These are phyloP conservation scores for Scleropages formosus DNA, from an alignment of 2,797 vertebrate species.

Conservation along the genomic window DNA sequence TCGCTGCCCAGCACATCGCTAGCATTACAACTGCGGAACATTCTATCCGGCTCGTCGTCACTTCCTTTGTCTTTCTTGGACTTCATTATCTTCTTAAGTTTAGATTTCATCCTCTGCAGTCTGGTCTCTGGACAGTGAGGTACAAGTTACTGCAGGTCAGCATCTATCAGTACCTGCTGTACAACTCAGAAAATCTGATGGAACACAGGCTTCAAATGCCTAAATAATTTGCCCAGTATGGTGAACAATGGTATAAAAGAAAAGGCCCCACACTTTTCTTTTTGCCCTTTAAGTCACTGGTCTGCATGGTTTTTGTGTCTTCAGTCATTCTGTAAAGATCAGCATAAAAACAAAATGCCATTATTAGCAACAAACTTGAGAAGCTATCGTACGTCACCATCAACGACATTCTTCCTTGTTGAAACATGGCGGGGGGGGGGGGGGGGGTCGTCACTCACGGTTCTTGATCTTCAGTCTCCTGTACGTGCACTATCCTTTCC, in stretches of 20 bases:
- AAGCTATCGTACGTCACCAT: background rate
- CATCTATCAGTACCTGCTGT: no score
- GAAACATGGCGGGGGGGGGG: conserved; percentile 25
- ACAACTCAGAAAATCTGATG: background rate
- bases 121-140: no score
- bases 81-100: conserved; percentile 59
- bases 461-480: conserved; percentile 44
- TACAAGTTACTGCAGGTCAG: no score
- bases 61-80: conserved; percentile 58
- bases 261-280: conserved; percentile 56
- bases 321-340: conserved; percentile 46
- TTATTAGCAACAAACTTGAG: background rate
- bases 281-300: conserved; percentile 48
- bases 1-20: no score
- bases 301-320: conserved; percentile 37
- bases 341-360: background rate
- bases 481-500: conserved; percentile 48
- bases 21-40: conserved; percentile 38
- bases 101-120: conserved; percentile 44
- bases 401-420: background rate
- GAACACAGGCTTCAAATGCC: background rate
- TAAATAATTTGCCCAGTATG: no score
- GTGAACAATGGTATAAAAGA: background rate
- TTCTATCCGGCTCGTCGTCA: conserved; percentile 37
- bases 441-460: conserved; percentile 55